Percentiles rank a stretch among this genome's conserved stretches.
phyloP scores from a whole-genome alignment of 2,888 invertebrate species.

The Zygaena filipendulae region DNA sequence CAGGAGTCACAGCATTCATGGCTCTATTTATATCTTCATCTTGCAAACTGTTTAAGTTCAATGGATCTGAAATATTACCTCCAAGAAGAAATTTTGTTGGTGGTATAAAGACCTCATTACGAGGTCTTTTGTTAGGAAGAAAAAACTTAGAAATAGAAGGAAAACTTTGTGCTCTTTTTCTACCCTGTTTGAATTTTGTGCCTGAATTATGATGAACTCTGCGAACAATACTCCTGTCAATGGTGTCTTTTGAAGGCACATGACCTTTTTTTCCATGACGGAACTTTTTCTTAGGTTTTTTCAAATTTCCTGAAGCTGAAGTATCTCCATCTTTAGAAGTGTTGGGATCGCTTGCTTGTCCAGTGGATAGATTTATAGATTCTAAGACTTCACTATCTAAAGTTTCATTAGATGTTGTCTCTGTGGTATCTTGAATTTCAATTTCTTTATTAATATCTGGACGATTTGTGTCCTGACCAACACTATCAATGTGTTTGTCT shows the following conservation, averaged over 20 bases:
- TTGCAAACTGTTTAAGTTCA: constrained; percentile 92
- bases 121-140: constrained; percentile 77
- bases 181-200: constrained; percentile 56
- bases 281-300: constrained; percentile 56
- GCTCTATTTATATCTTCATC: constrained; percentile 81
- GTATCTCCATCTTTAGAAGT: constrained; percentile 43
- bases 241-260: constrained; percentile 42
- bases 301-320: constrained; percentile 28
- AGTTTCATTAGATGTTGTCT: constrained; percentile 34
- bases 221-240: constrained; percentile 45
- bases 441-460: too few species aligned
- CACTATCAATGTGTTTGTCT: too few species aligned
- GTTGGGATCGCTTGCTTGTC: constrained; percentile 30
- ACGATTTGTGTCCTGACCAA: too few species aligned
- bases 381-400: too few species aligned
- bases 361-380: constrained; percentile 23
- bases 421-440: constrained; percentile 33
- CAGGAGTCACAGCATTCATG: constrained; percentile 91
- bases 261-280: constrained; percentile 55
- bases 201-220: constrained; percentile 50
- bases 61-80: constrained; percentile 94
- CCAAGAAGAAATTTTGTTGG: constrained; percentile 95
- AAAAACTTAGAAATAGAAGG: constrained; percentile 78
- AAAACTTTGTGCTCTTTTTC: constrained; percentile 77
- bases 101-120: constrained; percentile 81